Percentiles rank a stretch among this genome's conserved stretches.
Conservation (phyloP, 64 coral and sea anemone genomes). For the Montipora cactus region DNA sequence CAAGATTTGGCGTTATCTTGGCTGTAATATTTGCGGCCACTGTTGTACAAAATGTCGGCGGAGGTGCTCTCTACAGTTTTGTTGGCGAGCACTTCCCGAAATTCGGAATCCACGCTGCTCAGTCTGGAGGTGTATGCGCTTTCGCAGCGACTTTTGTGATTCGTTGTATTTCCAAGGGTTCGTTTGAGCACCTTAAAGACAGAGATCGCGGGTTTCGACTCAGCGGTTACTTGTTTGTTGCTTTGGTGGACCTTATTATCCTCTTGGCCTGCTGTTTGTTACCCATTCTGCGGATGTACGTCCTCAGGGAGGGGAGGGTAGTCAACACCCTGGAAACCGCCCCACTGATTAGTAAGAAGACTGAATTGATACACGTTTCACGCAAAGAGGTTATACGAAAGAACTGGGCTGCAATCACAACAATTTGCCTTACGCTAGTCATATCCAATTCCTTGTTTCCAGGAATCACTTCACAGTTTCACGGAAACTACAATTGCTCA, state of each 20-base stretch:
- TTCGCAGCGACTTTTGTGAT: constrained; percentile 92
- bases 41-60: constrained; percentile 87
- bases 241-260: constrained; percentile 80
- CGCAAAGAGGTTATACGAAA: constrained; percentile 66
- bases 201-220: constrained; percentile 73
- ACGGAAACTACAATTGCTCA: constrained; percentile 82
- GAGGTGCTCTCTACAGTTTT: constrained; percentile 84
- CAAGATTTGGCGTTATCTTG: constrained; percentile 73
- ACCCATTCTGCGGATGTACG: constrained; percentile 6
- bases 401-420: constrained; percentile 72
- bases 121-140: constrained; percentile 91
- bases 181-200: constrained; percentile 78
- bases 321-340: constrained; percentile 28
- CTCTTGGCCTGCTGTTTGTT: constrained; percentile 68
- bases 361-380: constrained; percentile 40
- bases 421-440: constrained; percentile 82
- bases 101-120: constrained; percentile 86
- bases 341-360: constrained; percentile 34
- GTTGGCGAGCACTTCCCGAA: constrained; percentile 87
- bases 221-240: constrained; percentile 88
- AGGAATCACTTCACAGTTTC: constrained; percentile 90
- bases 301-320: neutral
- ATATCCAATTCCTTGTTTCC: constrained; percentile 90
- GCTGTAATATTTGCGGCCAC: constrained; percentile 76
- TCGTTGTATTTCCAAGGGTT: constrained; percentile 89